These are phyloP conservation scores for Anneissia japonica DNA, from an alignment of 35 echinoderm and acorn worm genomes.

Conservation along the genomic window DNA sequence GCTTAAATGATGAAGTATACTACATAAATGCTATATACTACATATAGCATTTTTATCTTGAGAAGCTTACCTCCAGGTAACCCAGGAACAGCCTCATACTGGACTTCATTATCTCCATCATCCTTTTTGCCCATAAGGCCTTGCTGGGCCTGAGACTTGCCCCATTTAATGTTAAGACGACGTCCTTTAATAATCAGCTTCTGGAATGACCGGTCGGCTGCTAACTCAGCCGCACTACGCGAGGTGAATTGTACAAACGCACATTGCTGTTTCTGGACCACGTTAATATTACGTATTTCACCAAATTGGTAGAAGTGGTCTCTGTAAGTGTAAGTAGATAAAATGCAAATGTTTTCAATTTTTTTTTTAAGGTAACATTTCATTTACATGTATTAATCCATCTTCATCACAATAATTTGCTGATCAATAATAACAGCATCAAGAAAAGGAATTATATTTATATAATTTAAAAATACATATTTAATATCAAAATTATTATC, in stretches of 20 bases:
- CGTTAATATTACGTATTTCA: conserved; percentile 88
- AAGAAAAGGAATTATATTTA: too few species aligned
- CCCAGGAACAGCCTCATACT: conserved; percentile 86
- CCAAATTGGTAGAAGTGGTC: conserved; percentile 98
- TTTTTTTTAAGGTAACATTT: too few species aligned
- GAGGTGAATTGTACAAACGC: conserved; percentile 88
- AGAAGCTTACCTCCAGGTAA: conserved; percentile 77
- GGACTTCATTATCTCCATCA: conserved; percentile 15
- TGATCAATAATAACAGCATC: too few species aligned
- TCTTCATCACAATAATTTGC: too few species aligned
- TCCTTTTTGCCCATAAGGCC: conserved; percentile 31
- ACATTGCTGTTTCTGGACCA: conserved; percentile 95
- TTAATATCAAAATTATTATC: too few species aligned
- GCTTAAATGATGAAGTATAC: too few species aligned
- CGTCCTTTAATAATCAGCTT: conserved; percentile 96
- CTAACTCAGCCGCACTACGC: conserved; percentile 48
- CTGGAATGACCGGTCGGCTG: conserved; percentile 89
- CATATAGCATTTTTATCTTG: too few species aligned
- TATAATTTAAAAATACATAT: too few species aligned
- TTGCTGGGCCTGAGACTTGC: conserved; percentile 83
- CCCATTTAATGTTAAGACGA: conserved; percentile 95
- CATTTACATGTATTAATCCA: too few species aligned
- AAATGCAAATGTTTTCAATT: too few species aligned
- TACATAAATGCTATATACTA: too few species aligned
- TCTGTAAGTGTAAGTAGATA: too few species aligned